Conservation (phyloP, 2,113 vertebrate species). For the Butorides virescens region DNA sequence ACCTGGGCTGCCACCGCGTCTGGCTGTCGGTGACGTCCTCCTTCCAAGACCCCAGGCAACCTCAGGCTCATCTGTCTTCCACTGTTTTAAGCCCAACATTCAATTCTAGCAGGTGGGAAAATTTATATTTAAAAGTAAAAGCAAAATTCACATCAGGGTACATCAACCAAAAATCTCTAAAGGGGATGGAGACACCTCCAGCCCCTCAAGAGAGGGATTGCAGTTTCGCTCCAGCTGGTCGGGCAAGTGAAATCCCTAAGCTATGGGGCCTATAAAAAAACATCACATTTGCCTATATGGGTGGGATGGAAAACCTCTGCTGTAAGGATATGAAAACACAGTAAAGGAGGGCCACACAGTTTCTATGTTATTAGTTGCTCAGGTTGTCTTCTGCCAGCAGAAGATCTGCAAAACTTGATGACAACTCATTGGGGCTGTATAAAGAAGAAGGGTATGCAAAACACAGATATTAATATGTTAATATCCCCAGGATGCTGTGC, state of each 20-base stretch:
- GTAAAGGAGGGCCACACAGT: neutral
- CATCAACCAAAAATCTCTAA: neutral
- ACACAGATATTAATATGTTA: neutral
- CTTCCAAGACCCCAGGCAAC: neutral
- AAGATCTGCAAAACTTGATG: neutral
- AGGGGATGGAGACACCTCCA: neutral
- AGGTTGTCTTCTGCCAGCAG: neutral
- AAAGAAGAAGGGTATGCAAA: neutral
- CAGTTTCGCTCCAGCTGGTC: neutral
- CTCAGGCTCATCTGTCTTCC: neutral
- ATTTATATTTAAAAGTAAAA: neutral
- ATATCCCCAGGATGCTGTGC: neutral
- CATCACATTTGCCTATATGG: rapidly evolving
- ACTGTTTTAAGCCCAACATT: neutral
- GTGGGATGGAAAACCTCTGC: neutral
- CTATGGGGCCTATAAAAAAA: neutral
- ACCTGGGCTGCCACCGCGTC: rapidly evolving
- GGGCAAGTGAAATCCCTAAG: neutral
- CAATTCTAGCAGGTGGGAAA: neutral
- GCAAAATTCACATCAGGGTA: neutral
- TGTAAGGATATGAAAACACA: neutral
- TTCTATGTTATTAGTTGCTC: neutral
- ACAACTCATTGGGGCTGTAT: neutral
- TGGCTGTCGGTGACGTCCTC: neutral
- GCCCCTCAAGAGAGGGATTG: neutral